These are phyloP conservation scores for Colius striatus DNA, from an alignment of 2,113 vertebrate genomes.

Conservation along the genomic window DNA sequence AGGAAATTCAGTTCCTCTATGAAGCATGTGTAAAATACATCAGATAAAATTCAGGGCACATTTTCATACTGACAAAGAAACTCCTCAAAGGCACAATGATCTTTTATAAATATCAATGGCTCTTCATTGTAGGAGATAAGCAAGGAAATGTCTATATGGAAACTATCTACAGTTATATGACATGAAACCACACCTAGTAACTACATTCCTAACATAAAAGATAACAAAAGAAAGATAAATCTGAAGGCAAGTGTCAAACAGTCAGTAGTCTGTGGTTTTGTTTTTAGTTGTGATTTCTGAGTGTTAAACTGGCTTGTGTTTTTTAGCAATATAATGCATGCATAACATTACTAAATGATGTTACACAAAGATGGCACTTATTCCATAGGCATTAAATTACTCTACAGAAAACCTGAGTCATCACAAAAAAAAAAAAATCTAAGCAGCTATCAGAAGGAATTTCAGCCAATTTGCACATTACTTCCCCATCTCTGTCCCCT, in stretches of 20 bases:
- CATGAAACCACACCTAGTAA: not conserved
- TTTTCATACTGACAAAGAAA: conserved; percentile 9
- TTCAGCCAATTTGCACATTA: not conserved
- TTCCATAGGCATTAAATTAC: not conserved
- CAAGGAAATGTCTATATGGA: not conserved
- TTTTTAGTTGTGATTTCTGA: not conserved
- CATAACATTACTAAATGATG: not conserved
- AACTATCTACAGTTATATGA: not conserved
- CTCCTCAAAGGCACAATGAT: not conserved
- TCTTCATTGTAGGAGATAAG: not conserved
- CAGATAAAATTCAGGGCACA: conserved; percentile 26
- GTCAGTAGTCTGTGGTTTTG: not conserved
- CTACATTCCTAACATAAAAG: not conserved
- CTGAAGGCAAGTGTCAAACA: not conserved
- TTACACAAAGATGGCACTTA: not conserved
- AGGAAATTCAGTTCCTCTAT: conserved; percentile 39
- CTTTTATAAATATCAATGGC: not conserved
- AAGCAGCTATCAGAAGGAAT: not conserved
- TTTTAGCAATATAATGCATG: not conserved
- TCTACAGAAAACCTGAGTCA: not conserved
- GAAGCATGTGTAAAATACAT: conserved; percentile 64
- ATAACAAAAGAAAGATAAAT: not conserved
- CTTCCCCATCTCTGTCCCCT: rapidly evolving
- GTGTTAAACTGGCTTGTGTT: not conserved
- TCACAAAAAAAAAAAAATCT: not conserved